These are phyloP conservation scores for Gymnocephalus cernua DNA, from an alignment of 2,113 vertebrate species.

Conservation along the genomic window DNA sequence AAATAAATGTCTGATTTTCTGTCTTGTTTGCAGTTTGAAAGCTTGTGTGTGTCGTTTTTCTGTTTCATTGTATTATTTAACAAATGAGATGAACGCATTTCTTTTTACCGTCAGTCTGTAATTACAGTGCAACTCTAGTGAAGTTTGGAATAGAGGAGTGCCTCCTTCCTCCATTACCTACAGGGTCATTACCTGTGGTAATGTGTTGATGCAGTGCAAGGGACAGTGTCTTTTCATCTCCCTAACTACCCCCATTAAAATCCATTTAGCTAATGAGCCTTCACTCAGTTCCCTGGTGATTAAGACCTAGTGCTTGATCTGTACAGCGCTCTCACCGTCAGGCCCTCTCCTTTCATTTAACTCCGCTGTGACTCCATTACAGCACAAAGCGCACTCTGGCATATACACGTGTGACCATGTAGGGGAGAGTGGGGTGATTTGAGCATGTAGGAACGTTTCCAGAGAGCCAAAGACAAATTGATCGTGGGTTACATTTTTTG, in stretches of 20 bases:
- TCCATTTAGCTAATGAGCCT: conserved; percentile 77
- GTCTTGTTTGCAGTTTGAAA: conserved; percentile 28
- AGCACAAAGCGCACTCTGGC: background rate
- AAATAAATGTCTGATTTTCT: conserved; percentile 3
- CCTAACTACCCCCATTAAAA: conserved; percentile 79
- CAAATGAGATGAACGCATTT: background rate
- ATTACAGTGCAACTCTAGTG: conserved; percentile 16
- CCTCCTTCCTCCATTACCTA: conserved; percentile 50
- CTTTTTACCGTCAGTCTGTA: background rate
- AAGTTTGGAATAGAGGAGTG: conserved; percentile 22
- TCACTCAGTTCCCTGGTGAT: conserved; percentile 69
- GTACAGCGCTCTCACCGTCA: conserved; percentile 37
- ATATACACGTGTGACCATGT: background rate
- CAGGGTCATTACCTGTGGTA: conserved; percentile 75
- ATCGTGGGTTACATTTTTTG: background rate
- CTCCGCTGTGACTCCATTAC: conserved; percentile 40
- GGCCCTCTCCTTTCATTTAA: conserved; percentile 45
- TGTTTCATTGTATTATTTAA: background rate
- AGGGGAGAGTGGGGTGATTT: background rate
- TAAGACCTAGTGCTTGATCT: conserved; percentile 62
- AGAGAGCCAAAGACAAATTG: background rate
- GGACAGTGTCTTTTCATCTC: conserved; percentile 74
- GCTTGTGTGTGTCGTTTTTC: background rate
- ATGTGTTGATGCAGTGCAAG: conserved; percentile 65
- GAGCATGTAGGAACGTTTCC: background rate